Evolutionary conservation across 2,797 vertebrate genomes (phyloP).

Genomic region (Eulemur coronatus): DNA sequence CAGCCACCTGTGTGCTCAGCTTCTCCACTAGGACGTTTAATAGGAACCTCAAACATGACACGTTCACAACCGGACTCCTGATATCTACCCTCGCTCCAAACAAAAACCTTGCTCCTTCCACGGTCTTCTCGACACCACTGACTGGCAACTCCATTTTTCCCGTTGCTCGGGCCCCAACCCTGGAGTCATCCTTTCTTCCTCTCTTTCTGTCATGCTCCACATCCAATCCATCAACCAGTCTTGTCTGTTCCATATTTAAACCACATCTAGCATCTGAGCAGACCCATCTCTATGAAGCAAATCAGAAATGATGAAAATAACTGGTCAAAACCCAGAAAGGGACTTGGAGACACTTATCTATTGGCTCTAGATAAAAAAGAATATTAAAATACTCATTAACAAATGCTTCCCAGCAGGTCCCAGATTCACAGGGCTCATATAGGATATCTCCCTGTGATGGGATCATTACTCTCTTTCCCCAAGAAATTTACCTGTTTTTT

Average conservation of each 20-base stretch:
- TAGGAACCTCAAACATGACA: neutral
- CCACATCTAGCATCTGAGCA: neutral
- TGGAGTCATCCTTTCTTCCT: neutral
- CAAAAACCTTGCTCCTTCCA: neutral
- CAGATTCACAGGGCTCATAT: neutral
- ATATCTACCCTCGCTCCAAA: neutral
- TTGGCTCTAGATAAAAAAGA: neutral
- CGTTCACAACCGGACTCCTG: neutral
- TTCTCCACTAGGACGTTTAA: neutral
- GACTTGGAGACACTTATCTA: neutral
- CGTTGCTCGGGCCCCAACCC: fast-evolving
- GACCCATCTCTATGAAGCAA: neutral
- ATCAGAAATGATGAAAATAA: neutral
- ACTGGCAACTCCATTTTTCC: neutral
- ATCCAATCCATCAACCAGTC: neutral
- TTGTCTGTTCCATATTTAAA: neutral
- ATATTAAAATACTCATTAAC: neutral
- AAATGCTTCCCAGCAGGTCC: neutral
- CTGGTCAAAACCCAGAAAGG: neutral
- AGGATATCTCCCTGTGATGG: neutral
- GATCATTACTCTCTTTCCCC: neutral
- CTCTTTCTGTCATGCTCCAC: neutral
- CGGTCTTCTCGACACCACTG: neutral
- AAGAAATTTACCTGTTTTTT: neutral
- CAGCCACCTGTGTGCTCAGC: neutral